phyloP scores from a whole-genome alignment of 1,140 invertebrate species.

The Gryllus bimaculatus region DNA sequence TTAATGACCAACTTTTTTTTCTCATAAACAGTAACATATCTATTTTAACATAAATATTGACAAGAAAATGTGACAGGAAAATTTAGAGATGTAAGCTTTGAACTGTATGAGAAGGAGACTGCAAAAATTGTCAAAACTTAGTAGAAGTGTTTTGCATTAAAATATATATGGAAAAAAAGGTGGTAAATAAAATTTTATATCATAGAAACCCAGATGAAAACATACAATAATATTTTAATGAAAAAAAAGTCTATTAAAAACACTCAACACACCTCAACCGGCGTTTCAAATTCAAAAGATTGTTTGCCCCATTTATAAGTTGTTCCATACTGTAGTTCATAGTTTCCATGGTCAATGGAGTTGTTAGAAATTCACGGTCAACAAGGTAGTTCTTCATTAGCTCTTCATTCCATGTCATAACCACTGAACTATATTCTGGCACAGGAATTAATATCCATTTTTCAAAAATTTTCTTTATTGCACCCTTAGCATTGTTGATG shows the following conservation, averaged over 20 bases:
- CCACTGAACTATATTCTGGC: neutral
- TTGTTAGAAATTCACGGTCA: neutral
- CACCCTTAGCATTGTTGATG: neutral
- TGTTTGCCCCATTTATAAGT: neutral
- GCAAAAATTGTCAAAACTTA: too few species aligned
- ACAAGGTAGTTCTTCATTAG: neutral
- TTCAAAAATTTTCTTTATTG: neutral
- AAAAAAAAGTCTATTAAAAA: neutral
- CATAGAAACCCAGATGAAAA: too few species aligned
- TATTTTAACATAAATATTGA: too few species aligned
- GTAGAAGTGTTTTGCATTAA: too few species aligned
- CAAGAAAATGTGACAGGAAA: too few species aligned
- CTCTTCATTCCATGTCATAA: neutral
- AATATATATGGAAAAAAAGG: too few species aligned
- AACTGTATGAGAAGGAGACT: too few species aligned
- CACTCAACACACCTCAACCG: neutral
- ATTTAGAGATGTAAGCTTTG: too few species aligned
- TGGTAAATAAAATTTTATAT: too few species aligned
- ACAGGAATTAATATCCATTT: neutral
- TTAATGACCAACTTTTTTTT: too few species aligned
- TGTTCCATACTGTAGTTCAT: neutral
- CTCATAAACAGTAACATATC: too few species aligned
- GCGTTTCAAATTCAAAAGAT: neutral
- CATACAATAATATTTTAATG: neutral
- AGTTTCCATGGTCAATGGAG: neutral